A percentile compares a stretch with the other conserved stretches of the same genome.
Conservation (phyloP, 2,113 vertebrate species). For the Ia io region DNA sequence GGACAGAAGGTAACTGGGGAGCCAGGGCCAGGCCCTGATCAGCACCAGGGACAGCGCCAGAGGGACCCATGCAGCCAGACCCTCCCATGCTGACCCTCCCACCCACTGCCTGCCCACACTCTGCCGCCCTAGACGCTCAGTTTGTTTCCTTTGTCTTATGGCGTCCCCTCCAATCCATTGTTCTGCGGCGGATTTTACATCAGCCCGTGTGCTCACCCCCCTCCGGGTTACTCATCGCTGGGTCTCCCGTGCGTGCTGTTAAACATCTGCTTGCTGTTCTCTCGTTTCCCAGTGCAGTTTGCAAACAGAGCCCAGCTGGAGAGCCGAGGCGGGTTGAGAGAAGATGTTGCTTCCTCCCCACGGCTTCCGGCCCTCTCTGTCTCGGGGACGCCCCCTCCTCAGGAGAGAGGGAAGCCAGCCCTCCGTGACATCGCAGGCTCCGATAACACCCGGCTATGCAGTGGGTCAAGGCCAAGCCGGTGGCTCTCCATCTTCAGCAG, state of each 20-base stretch:
- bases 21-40: fast-evolving
- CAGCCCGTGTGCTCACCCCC: not conserved
- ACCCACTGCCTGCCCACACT: fast-evolving
- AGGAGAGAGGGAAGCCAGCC: not conserved
- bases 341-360: no score
- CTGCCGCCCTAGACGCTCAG: not conserved
- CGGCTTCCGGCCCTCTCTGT: not conserved
- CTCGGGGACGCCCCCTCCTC: not conserved
- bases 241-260: not conserved
- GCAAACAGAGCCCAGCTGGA: not conserved
- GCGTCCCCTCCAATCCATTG: fast-evolving
- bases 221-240: no score
- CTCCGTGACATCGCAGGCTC: fast-evolving
- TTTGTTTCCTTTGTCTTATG: not conserved
- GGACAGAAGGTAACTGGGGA: no score
- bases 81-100: not conserved
- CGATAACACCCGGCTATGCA: fast-evolving
- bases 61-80: no score
- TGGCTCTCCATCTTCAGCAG: not conserved
- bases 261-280: not conserved
- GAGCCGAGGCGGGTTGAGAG: no score
- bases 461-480: fast-evolving
- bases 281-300: not conserved
- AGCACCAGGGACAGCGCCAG: not conserved
- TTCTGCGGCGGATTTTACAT: not conserved